phyloP scores from a whole-genome alignment of 2,797 vertebrate genomes.

The Morus bassanus region DNA sequence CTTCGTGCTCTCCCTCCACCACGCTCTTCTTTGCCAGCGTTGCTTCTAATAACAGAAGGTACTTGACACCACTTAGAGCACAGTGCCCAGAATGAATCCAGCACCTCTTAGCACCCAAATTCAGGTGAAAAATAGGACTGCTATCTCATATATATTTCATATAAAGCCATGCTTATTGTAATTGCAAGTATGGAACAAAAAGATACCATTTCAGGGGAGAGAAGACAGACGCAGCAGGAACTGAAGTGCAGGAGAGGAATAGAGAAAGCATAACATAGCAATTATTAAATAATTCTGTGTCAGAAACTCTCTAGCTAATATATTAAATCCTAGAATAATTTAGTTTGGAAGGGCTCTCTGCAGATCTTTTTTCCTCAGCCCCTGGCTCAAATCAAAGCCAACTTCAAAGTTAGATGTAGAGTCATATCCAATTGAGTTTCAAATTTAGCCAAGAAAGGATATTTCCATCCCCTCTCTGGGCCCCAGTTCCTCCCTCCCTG shows the following conservation, averaged over 20 bases:
- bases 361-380: not conserved
- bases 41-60: not conserved
- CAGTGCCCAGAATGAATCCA: not conserved
- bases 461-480: not conserved
- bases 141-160: not conserved
- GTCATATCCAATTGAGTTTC: not conserved
- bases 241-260: not conserved
- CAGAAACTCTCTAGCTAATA: not conserved
- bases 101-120: not conserved
- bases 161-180: not conserved
- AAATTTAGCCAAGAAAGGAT: not conserved
- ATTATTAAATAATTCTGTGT: not conserved
- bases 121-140: not conserved
- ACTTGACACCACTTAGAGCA: not conserved
- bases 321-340: not conserved
- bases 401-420: not conserved
- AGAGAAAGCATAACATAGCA: not conserved
- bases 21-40: not conserved
- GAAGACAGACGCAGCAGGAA: not conserved
- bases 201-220: not conserved
- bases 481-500: not conserved
- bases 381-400: slow-evolving; percentile 13
- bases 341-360: not conserved
- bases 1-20: not conserved
- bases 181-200: not conserved